A percentile compares a stretch with the other conserved stretches of the same genome.
Evolutionary conservation across 2,797 vertebrate genomes (phyloP).

Genomic region (Dipus sagitta): DNA sequence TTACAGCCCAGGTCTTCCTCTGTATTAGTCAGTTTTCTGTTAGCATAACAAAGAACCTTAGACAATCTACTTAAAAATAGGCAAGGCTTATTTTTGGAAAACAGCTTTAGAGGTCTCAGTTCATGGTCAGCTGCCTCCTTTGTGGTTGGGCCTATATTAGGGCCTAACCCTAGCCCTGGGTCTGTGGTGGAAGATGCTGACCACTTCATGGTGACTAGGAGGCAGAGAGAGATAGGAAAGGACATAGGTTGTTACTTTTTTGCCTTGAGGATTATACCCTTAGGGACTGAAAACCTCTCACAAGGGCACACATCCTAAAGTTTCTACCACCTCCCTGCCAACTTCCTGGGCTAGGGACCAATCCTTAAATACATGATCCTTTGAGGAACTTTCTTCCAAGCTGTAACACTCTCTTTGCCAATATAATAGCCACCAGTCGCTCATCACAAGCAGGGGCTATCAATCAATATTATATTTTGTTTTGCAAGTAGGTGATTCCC

Average conservation of each 20-base stretch:
- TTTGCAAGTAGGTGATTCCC: not conserved
- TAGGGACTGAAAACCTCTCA: not conserved
- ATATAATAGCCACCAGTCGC: not conserved
- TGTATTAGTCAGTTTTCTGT: not conserved
- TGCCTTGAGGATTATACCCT: not conserved
- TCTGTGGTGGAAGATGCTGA: not conserved
- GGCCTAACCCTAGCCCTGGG: no score
- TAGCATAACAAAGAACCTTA: not conserved
- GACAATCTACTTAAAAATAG: not conserved
- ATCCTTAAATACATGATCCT: no score
- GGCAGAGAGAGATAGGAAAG: not conserved
- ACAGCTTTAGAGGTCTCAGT: not conserved
- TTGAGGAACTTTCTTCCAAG: not conserved
- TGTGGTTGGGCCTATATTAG: not conserved
- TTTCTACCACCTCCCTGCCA: not conserved
- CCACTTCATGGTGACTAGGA: not conserved
- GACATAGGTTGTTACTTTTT: not conserved
- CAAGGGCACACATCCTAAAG: not conserved
- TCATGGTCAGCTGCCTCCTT: not conserved
- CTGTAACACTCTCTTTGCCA: not conserved
- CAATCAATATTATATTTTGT: constrained; percentile 3
- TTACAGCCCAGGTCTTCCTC: not conserved
- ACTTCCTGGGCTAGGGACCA: not conserved
- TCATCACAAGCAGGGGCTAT: not conserved
- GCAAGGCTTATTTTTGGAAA: not conserved